These are phyloP conservation scores for Nemotelus nigrinus DNA, from an alignment of 2,888 invertebrate species.

Conservation along the genomic window DNA sequence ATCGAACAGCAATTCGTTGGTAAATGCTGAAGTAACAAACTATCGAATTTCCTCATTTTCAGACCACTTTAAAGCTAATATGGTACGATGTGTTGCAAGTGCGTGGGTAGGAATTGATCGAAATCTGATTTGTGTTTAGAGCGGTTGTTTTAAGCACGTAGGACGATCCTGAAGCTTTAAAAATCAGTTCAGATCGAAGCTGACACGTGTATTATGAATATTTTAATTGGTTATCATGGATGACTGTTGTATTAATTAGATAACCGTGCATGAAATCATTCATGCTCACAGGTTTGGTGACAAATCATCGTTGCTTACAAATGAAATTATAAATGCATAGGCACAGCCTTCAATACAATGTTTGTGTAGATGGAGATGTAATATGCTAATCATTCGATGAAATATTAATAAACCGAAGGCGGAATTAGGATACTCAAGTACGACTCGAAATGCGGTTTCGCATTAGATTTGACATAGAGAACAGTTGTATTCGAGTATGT, in stretches of 20 bases:
- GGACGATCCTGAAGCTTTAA: too few species aligned
- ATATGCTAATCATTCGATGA: slow-evolving; percentile 49
- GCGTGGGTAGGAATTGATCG: too few species aligned
- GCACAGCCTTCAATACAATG: slow-evolving; percentile 28
- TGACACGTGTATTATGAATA: neutral
- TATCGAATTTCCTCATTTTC: too few species aligned
- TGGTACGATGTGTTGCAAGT: too few species aligned
- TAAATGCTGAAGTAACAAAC: too few species aligned
- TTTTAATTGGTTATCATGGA: neutral
- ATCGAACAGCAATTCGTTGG: too few species aligned
- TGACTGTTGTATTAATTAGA: neutral
- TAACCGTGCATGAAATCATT: too few species aligned
- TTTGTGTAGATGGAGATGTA: slow-evolving; percentile 41
- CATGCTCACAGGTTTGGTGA: too few species aligned
- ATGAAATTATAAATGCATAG: slow-evolving; percentile 10
- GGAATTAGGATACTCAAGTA: slow-evolving; percentile 9
- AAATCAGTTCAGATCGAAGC: too few species aligned
- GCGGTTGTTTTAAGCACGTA: too few species aligned
- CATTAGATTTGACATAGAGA: neutral
- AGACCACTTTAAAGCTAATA: too few species aligned
- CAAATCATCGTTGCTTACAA: neutral
- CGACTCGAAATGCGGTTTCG: neutral
- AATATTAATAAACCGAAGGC: slow-evolving; percentile 46
- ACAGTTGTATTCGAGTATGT: neutral
- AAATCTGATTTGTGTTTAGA: too few species aligned